phyloP scores from a whole-genome alignment of 1,140 invertebrate genomes.

The Zaprionus tsacasi region DNA sequence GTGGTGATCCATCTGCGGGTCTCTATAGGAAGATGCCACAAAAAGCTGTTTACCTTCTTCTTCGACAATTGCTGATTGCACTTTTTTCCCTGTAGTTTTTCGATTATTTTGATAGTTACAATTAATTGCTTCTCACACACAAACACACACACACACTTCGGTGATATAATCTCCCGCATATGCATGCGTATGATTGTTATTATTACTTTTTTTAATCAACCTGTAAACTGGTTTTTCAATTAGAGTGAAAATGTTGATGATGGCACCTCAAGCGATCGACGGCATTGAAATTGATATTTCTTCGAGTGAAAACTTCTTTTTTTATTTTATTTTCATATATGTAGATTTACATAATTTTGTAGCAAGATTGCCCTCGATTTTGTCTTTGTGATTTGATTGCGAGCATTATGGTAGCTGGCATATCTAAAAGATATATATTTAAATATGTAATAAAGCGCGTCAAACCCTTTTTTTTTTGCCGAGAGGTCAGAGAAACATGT shows the following conservation, averaged over 20 bases:
- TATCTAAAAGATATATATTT: constrained; percentile 35
- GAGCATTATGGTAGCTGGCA: constrained; percentile 33
- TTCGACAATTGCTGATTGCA: constrained; percentile 63
- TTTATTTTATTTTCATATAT: constrained; percentile 53
- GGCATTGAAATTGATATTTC: constrained; percentile 50
- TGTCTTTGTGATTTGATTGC: constrained; percentile 44
- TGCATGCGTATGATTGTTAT: constrained; percentile 37
- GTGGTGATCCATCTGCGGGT: background rate
- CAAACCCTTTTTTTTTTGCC: constrained; percentile 51
- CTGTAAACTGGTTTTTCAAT: constrained; percentile 82
- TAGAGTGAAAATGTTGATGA: constrained; percentile 81
- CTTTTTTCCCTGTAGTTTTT: constrained; percentile 27
- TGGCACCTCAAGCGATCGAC: constrained; percentile 60
- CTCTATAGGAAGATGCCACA: constrained; percentile 50
- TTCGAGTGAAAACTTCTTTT: constrained; percentile 75
- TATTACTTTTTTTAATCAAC: constrained; percentile 78
- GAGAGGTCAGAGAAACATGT: constrained; percentile 52
- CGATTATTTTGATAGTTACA: constrained; percentile 59
- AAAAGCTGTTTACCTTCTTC: constrained; percentile 74
- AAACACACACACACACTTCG: constrained; percentile 40
- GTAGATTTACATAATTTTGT: constrained; percentile 75
- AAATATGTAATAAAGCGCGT: constrained; percentile 50
- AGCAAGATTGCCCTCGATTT: constrained; percentile 68
- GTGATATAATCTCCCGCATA: constrained; percentile 71
- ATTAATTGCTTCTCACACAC: constrained; percentile 59